A percentile compares a stretch with the other conserved stretches of the same genome.
These are phyloP conservation scores for Phalangium opilio DNA, from an alignment of 2,888 invertebrate genomes.

Conservation along the genomic window DNA sequence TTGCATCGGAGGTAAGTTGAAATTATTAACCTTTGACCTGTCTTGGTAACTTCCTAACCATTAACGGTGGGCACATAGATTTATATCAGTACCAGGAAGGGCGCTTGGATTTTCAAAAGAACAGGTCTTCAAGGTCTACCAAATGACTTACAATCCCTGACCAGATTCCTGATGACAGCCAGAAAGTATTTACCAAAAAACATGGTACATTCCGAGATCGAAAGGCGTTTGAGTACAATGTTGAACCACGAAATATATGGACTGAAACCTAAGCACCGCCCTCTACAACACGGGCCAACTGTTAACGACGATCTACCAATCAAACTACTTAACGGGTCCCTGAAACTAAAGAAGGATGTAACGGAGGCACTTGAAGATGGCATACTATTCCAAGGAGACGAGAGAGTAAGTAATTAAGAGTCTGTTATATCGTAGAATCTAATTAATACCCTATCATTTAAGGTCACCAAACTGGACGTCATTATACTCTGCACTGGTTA, in stretches of 20 bases:
- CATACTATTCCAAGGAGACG: conserved; percentile 28
- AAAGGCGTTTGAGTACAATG: conserved; percentile 22
- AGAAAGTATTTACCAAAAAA: conserved; percentile 11
- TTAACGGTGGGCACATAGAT: too few species aligned
- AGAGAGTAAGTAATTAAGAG: conserved; percentile 14
- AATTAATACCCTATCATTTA: too few species aligned
- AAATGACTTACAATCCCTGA: conserved; percentile 18
- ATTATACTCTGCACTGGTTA: conserved; percentile 15
- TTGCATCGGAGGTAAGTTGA: not conserved
- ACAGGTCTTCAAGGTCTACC: conserved; percentile 27
- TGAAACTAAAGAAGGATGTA: conserved; percentile 28
- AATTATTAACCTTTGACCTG: too few species aligned
- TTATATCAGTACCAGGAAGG: conserved; percentile 33
- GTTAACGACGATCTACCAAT: conserved; percentile 35
- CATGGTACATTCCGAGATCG: conserved; percentile 9
- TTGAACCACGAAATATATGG: conserved; percentile 32
- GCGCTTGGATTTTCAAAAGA: conserved; percentile 36
- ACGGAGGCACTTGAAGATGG: conserved; percentile 23
- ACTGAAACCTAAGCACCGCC: conserved; percentile 30
- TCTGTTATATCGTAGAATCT: too few species aligned
- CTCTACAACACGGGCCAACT: conserved; percentile 23
- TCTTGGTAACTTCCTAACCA: too few species aligned
- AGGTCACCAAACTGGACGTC: conserved; percentile 26
- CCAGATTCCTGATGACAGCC: conserved; percentile 3
- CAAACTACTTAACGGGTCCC: conserved; percentile 30